A percentile compares a stretch with the other conserved stretches of the same genome.
Conservation (phyloP, 2,888 invertebrate genomes). For the Agapostemon virescens region DNA sequence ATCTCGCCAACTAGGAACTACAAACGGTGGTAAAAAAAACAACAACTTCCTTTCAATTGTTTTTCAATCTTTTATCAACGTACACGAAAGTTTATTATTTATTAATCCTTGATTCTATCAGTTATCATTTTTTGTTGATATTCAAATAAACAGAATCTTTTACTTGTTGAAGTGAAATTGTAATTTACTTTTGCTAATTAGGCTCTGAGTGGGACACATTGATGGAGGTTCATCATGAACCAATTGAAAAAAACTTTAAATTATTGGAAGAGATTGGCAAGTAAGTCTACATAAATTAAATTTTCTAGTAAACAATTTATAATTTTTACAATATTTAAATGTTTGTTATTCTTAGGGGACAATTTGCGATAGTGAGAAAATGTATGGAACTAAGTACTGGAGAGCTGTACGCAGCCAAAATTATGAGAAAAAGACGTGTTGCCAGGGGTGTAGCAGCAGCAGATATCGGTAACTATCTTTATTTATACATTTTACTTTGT, state of each 20-base stretch:
- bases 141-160: slow-evolving; percentile 3
- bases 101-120: not conserved
- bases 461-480: slow-evolving; percentile 81
- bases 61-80: slow-evolving; percentile 42
- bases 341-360: slow-evolving; percentile 81
- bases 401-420: slow-evolving; percentile 84
- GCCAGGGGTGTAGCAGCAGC: slow-evolving; percentile 83
- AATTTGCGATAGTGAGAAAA: slow-evolving; percentile 84
- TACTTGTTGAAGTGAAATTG: not conserved
- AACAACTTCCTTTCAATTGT: slow-evolving; percentile 35
- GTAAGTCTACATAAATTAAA: slow-evolving; percentile 75
- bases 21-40: slow-evolving; percentile 77
- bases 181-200: slow-evolving; percentile 45
- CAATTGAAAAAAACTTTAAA: slow-evolving; percentile 82
- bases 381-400: slow-evolving; percentile 82
- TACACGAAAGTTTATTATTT: slow-evolving; percentile 3
- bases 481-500: not conserved
- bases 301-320: not conserved
- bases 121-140: not conserved
- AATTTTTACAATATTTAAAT: not conserved
- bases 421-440: slow-evolving; percentile 83
- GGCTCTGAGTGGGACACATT: slow-evolving; percentile 78
- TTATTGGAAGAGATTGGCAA: slow-evolving; percentile 83
- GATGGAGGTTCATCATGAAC: slow-evolving; percentile 81
- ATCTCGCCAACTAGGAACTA: slow-evolving; percentile 75